Conservation (phyloP, 2,113 vertebrate species). For the Taxidea taxus region DNA sequence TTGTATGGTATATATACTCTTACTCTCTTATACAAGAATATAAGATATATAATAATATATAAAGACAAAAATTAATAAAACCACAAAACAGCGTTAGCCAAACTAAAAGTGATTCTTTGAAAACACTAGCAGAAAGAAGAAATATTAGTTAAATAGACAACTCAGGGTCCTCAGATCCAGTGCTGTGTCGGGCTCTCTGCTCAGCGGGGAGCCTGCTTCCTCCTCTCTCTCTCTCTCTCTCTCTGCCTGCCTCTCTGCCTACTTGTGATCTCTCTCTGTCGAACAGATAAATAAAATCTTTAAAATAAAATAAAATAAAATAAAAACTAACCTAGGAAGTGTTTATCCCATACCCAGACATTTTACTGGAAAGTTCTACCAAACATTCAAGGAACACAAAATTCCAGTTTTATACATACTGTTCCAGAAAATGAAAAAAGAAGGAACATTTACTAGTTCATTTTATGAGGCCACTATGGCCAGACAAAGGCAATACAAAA, state of each 20-base stretch:
- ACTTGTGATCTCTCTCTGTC: no score
- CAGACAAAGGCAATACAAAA: background rate
- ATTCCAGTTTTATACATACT: constrained; percentile 57
- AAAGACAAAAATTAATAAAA: constrained; percentile 13
- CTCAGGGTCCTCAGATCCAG: no score
- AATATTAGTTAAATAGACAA: background rate
- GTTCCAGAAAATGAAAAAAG: constrained; percentile 51
- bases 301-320: no score
- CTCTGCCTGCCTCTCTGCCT: no score
- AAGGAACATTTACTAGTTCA: constrained; percentile 47
- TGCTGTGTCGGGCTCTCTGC: no score
- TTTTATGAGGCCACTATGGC: constrained; percentile 33
- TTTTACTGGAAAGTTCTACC: constrained; percentile 42
- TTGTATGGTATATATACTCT: background rate
- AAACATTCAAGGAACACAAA: constrained; percentile 61
- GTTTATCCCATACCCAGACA: constrained; percentile 30
- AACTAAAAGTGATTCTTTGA: constrained; percentile 9
- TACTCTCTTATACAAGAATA: background rate
- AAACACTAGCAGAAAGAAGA: constrained; percentile 36
- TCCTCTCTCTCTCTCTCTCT: no score
- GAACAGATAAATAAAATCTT: no score
- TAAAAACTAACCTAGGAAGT: constrained; percentile 52
- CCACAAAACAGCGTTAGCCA: background rate
- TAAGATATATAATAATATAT: background rate
- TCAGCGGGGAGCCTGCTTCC: no score